Base-by-base conservation (phyloP, 2,797 vertebrate species). In the Hydrolagus colliei region DNA sequence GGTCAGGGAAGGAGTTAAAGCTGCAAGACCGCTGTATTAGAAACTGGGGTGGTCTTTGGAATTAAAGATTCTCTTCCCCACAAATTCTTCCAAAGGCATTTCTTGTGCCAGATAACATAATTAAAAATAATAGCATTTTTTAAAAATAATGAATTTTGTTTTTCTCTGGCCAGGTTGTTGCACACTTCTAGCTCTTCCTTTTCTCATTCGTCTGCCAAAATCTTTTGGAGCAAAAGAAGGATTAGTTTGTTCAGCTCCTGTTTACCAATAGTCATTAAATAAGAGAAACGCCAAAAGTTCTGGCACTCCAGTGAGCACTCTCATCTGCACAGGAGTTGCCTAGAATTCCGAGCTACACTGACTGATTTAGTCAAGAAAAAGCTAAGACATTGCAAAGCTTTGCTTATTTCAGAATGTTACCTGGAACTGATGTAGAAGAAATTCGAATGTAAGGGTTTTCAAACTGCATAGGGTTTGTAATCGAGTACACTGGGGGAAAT, bases 211-310 rank as follows among this genome's bases (percentile, higher is more conserved):
- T 84, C 65, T 84, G 79, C 79, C 79, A 84, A 84, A 52, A 35
- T 71, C 65, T 84, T 35, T 67, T 84, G 79, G 79, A 63, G 18
- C 79, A 84, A 84, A 84, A 84, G 35, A 41, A 84, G 41, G 71
- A 84, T 84, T 71, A 18, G 65, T 84, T 84, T 71, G 65, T 84
- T 71, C 79, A 9, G 16, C 41, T 71, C 79, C n/a, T 84, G 71
- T 84, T 84, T 84, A 84, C 79, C 52, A 77, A 77, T 59, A 84
- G 32, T 84, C 79, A 82, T 82, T 82, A 35, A 82, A 35, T 82
- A 82, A 68, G 79, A 41, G 71, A 84, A 71, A 71, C 35, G 65
- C 65, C 65, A 84, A 84, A 52, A 20, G 9, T 84, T 41, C 79
- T 52, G 79, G 65, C 79, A 71, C 16, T 13, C 65, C 18, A n/a